Conservation (phyloP, 2,113 vertebrate species). For the Polypterus bichir region DNA sequence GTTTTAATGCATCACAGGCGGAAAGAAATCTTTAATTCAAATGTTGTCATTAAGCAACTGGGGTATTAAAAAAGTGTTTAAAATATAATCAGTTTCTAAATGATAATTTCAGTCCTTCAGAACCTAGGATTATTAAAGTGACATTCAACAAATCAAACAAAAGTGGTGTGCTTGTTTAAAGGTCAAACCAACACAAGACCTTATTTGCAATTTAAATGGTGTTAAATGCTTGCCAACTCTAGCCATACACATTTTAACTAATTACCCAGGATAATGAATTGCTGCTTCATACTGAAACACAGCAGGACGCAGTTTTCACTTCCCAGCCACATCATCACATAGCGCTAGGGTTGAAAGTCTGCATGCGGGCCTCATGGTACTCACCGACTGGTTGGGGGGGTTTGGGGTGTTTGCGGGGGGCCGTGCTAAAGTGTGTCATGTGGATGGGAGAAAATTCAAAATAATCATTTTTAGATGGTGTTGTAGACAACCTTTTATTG, state of each 20-base stretch:
- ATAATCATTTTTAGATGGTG: no score
- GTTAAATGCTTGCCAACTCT: conserved; percentile 38
- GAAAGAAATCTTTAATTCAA: conserved; percentile 3
- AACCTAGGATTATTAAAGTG: conserved; percentile 29
- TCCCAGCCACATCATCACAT: no score
- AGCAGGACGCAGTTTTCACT: neutral
- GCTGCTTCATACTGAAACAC: neutral
- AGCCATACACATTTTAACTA: conserved; percentile 35
- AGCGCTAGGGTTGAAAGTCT: no score
- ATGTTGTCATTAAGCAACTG: conserved; percentile 17
- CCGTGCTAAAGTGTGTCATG: no score
- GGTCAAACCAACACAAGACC: conserved; percentile 42
- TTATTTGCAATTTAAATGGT: conserved; percentile 48
- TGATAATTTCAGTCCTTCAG: conserved; percentile 27
- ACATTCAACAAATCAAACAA: conserved; percentile 32
- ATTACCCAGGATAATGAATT: conserved; percentile 28
- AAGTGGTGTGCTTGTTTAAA: conserved; percentile 39
- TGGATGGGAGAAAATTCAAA: no score
- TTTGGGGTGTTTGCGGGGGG: no score
- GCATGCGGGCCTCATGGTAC: no score
- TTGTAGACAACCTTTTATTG: no score
- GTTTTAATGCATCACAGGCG: conserved; percentile 7
- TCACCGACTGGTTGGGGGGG: no score
- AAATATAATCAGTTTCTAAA: conserved; percentile 24
- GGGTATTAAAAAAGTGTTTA: conserved; percentile 14